Conservation (phyloP, 2,888 invertebrate species). For the Scaptomyza tumidula region DNA sequence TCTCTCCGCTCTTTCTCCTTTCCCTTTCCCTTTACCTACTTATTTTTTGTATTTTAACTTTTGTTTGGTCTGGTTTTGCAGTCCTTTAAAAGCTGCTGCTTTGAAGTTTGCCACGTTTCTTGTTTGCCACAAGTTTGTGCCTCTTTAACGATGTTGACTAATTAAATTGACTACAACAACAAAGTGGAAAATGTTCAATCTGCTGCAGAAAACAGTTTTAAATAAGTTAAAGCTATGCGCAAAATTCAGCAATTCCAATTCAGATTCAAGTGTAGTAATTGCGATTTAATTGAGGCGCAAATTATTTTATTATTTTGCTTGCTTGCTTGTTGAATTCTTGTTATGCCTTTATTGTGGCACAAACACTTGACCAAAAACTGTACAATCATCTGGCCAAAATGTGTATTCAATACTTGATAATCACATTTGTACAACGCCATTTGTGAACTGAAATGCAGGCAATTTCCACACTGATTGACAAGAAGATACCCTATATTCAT, state of each 20-base stretch:
- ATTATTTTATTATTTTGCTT: constrained; percentile 27
- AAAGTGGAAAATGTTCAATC: constrained; percentile 20
- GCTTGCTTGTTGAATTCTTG: constrained; percentile 27
- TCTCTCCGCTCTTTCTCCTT: constrained; percentile 10
- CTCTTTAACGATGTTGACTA: constrained; percentile 42
- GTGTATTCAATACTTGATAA: constrained; percentile 43
- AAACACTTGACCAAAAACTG: constrained; percentile 57
- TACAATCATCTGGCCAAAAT: constrained; percentile 49
- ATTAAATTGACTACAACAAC: constrained; percentile 36
- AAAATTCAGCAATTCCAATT: constrained; percentile 5
- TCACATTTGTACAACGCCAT: constrained; percentile 47
- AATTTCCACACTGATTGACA: neutral
- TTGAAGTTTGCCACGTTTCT: constrained; percentile 31
- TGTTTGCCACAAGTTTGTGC: constrained; percentile 26
- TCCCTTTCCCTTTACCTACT: constrained; percentile 12
- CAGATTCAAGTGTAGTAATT: constrained; percentile 43
- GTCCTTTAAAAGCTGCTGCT: constrained; percentile 38
- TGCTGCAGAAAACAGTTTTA: constrained; percentile 34
- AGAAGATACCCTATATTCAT: constrained; percentile 9
- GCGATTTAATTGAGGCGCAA: constrained; percentile 52
- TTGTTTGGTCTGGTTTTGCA: neutral
- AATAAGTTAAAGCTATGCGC: constrained; percentile 46
- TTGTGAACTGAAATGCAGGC: neutral
- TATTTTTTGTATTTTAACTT: neutral
- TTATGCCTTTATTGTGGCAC: constrained; percentile 40